A percentile compares a stretch with the other conserved stretches of the same genome.
These are phyloP conservation scores for Margarornis squamiger DNA, from an alignment of 2,797 vertebrate species.

Conservation along the genomic window DNA sequence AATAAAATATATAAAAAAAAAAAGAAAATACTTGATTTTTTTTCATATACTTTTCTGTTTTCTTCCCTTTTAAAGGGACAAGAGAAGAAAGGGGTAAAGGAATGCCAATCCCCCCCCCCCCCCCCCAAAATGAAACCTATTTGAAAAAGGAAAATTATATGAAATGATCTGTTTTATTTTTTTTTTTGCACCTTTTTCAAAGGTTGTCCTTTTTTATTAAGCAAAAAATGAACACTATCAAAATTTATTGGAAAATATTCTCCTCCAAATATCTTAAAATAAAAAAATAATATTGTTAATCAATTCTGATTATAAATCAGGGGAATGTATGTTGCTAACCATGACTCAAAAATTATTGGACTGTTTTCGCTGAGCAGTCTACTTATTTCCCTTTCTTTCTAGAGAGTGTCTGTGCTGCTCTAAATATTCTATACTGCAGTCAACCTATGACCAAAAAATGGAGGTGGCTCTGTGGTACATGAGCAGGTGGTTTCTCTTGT, in stretches of 20 bases:
- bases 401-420: not conserved
- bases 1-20: not conserved
- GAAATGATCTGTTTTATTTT: not conserved
- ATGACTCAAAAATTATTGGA: not conserved
- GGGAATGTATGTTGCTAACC: not conserved
- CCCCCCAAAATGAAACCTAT: rapidly evolving
- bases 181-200: not conserved
- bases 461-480: not conserved
- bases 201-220: not conserved
- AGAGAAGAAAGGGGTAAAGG: not conserved
- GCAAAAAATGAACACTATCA: rapidly evolving
- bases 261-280: not conserved
- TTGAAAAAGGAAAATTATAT: not conserved
- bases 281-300: not conserved
- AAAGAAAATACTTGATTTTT: not conserved
- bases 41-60: not conserved
- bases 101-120: not conserved
- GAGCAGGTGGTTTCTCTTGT: not conserved
- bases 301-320: not conserved
- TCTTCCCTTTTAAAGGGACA: not conserved
- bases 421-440: not conserved
- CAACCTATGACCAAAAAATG: not conserved
- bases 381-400: not conserved
- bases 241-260: not conserved
- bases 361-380: not conserved